Evolutionary conservation across 1,140 invertebrate genomes (phyloP).

Genomic region (Wiebesia pumilae): DNA sequence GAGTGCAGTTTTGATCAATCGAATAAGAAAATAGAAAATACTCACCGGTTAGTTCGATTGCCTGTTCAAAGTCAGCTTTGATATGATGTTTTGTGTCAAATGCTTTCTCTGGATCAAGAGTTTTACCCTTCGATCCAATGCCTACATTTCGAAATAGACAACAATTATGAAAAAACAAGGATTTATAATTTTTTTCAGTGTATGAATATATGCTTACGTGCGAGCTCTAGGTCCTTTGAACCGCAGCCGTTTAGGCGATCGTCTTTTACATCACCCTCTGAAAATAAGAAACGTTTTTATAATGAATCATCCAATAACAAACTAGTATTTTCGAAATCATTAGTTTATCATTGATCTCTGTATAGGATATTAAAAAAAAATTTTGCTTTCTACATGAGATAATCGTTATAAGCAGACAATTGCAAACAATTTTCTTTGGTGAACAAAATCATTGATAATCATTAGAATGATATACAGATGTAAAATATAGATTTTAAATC

Average conservation of each 20-base stretch:
- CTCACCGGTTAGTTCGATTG: conserved; percentile 85
- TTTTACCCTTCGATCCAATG: conserved; percentile 72
- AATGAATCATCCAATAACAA: neutral
- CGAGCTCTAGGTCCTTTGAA: conserved; percentile 82
- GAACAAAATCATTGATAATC: too few relatives aligned
- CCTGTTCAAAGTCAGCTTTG: conserved; percentile 88
- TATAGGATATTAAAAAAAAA: too few relatives aligned
- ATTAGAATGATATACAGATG: too few relatives aligned
- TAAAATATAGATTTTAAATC: too few relatives aligned
- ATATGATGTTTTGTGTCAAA: conserved; percentile 75
- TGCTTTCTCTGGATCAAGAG: conserved; percentile 73
- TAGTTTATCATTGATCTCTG: too few relatives aligned
- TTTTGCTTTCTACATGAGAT: too few relatives aligned
- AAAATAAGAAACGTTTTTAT: conserved; percentile 55
- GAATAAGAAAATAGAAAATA: conserved; percentile 20
- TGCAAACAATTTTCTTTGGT: too few relatives aligned
- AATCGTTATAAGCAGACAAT: too few relatives aligned
- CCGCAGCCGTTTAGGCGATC: conserved; percentile 85
- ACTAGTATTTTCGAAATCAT: too few relatives aligned
- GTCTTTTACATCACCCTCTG: conserved; percentile 87
- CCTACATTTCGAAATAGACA: conserved; percentile 54
- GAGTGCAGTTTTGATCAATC: too few relatives aligned
- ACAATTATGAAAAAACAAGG: neutral
- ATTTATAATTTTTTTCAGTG: neutral
- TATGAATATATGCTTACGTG: conserved; percentile 70